phyloP scores from a whole-genome alignment of 2,797 vertebrate species.

The Pelodytes ibericus region DNA sequence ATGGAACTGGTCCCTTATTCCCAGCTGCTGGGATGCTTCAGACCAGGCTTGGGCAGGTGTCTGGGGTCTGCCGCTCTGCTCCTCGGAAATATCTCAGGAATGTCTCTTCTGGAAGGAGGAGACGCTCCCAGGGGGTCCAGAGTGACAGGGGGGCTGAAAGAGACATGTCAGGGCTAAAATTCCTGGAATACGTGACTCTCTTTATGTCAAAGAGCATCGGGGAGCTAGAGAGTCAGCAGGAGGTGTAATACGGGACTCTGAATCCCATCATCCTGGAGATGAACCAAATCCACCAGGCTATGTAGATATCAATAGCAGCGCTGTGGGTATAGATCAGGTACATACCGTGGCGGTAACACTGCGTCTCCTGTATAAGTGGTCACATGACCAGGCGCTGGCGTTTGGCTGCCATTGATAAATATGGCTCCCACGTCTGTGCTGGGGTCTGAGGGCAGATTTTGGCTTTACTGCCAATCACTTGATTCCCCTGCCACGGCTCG shows the following conservation, averaged over 20 bases:
- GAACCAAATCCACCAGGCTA: no score
- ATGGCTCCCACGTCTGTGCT: neutral
- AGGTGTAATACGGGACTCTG: neutral
- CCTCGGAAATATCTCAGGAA: slow-evolving; percentile 44
- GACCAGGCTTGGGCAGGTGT: slow-evolving; percentile 40
- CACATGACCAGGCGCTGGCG: no score
- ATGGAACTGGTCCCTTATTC: neutral
- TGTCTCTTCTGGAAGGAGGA: slow-evolving; percentile 27
- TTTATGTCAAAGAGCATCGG: slow-evolving; percentile 30
- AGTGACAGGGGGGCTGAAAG: slow-evolving; percentile 45
- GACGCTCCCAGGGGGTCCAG: slow-evolving; percentile 32
- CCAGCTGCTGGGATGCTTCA: neutral
- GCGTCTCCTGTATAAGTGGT: no score
- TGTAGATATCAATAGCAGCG: no score
- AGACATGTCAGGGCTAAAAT: slow-evolving; percentile 38
- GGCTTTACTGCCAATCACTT: slow-evolving; percentile 25
- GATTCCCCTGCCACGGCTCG: slow-evolving; percentile 5
- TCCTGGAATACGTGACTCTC: slow-evolving; percentile 34
- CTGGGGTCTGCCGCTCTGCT: slow-evolving; percentile 34
- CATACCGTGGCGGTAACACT: no score
- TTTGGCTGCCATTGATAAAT: neutral
- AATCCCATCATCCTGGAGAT: no score
- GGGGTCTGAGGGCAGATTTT: slow-evolving; percentile 20
- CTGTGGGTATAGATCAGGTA: no score
- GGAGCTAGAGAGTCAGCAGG: neutral